Conservation (phyloP, 2,797 vertebrate species). For the Lemur catta region DNA sequence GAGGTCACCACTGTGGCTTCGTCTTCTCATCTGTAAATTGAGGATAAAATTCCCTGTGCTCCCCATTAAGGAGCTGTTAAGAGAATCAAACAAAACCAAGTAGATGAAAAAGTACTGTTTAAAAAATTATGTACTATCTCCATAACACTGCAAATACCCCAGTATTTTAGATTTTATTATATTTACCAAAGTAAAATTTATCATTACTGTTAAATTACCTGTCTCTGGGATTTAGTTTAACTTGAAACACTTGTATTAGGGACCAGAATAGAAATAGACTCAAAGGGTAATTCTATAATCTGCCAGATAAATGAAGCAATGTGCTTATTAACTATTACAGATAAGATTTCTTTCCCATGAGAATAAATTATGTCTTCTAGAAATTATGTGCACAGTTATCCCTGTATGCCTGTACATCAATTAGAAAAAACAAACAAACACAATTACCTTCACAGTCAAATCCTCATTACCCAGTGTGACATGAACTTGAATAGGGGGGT, state of each 20-base stretch:
- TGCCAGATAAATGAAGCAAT: slow-evolving; percentile 24
- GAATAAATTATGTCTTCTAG: neutral
- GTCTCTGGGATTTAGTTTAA: slow-evolving; percentile 19
- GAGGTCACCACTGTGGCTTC: neutral
- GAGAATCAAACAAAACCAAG: slow-evolving; percentile 14
- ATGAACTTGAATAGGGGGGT: slow-evolving; percentile 90
- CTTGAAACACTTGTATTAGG: slow-evolving; percentile 12
- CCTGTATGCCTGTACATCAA: neutral
- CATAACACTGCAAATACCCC: neutral
- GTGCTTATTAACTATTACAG: neutral
- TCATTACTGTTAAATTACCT: neutral
- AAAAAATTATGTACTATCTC: neutral
- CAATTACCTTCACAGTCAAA: slow-evolving; percentile 94
- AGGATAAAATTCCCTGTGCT: neutral
- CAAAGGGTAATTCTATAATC: slow-evolving; percentile 31
- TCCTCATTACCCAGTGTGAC: slow-evolving; percentile 93
- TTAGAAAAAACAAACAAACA: neutral
- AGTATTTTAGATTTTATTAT: slow-evolving; percentile 23
- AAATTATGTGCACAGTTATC: neutral
- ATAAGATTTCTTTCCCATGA: slow-evolving; percentile 11
- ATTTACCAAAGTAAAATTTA: neutral
- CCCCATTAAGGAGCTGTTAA: neutral
- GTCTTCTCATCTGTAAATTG: neutral
- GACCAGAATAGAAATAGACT: slow-evolving; percentile 23
- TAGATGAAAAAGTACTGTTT: neutral